These are phyloP conservation scores for Ctenopoma multispine DNA, from an alignment of 2,797 vertebrate species.

Conservation along the genomic window DNA sequence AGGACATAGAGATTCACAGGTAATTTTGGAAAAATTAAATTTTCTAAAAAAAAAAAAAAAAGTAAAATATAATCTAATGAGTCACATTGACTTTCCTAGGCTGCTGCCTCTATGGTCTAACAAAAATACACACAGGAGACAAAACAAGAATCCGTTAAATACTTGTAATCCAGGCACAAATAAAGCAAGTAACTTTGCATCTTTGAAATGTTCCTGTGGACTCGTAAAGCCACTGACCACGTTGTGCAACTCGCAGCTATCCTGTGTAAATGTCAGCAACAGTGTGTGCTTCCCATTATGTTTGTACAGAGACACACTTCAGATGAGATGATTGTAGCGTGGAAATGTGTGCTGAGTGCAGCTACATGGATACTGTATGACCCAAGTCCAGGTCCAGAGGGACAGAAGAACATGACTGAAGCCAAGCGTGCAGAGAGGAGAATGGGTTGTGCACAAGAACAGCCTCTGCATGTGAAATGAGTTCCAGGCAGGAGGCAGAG, in stretches of 20 bases:
- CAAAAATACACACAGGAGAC: constrained; percentile 39
- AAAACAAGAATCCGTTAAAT: constrained; percentile 56
- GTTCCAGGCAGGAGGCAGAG: constrained; percentile 45
- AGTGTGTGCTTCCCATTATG: neutral
- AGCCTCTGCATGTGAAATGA: constrained; percentile 75
- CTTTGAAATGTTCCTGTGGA: constrained; percentile 45
- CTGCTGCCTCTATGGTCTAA: neutral
- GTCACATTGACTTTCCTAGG: constrained; percentile 8
- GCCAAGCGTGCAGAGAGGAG: constrained; percentile 51
- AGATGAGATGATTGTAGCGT: constrained; percentile 39
- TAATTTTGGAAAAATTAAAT: neutral
- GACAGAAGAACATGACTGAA: constrained; percentile 48
- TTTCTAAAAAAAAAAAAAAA: no score
- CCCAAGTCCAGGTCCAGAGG: constrained; percentile 41
- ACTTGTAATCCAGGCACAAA: constrained; percentile 46
- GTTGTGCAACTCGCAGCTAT: constrained; percentile 38
- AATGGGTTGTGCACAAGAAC: constrained; percentile 53
- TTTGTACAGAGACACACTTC: constrained; percentile 24
- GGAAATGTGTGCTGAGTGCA: constrained; percentile 36
- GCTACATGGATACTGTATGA: constrained; percentile 34
- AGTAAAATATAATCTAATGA: no score
- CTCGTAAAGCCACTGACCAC: constrained; percentile 59
- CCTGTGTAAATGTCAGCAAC: constrained; percentile 49
- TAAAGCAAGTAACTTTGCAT: constrained; percentile 41
- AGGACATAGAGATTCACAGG: neutral